Evolutionary conservation across 2,113 vertebrate species (phyloP).

Genomic region (Furnarius figulus): DNA sequence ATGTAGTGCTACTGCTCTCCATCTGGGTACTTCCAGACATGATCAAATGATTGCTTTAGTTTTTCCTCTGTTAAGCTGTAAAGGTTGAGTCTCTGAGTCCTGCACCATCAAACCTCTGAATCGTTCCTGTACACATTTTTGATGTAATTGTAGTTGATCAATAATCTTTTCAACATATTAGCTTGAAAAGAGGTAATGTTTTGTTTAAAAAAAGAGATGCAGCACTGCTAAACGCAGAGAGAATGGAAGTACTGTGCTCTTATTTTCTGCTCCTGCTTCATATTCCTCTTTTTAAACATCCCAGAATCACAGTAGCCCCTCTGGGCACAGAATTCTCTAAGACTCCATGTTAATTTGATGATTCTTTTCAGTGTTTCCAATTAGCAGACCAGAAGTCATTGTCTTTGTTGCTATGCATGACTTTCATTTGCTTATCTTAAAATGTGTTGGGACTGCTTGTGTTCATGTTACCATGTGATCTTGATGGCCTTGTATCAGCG

Average conservation of each 20-base stretch:
- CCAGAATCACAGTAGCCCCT: not conserved
- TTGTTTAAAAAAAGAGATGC: not conserved
- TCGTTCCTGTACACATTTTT: not conserved
- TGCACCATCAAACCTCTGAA: not conserved
- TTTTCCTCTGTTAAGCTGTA: not conserved
- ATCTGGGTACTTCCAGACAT: not conserved
- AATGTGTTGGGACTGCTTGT: not conserved
- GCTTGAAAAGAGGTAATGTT: not conserved
- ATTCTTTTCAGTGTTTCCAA: not conserved
- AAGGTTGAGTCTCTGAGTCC: not conserved
- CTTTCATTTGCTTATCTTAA: slow-evolving; percentile 7
- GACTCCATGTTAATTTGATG: not conserved
- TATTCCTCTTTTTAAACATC: not conserved
- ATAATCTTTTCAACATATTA: not conserved
- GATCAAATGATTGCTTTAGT: not conserved
- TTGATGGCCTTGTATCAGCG: not conserved
- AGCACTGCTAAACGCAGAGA: not conserved
- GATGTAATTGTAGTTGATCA: not conserved
- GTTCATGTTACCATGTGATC: not conserved
- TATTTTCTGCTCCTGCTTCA: not conserved
- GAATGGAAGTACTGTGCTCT: not conserved
- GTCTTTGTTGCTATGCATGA: not conserved
- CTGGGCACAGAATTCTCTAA: not conserved
- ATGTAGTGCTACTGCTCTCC: not conserved
- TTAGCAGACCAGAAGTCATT: not conserved